Conservation (phyloP, 2,113 vertebrate genomes). For the Sylvicapra grimmia region DNA sequence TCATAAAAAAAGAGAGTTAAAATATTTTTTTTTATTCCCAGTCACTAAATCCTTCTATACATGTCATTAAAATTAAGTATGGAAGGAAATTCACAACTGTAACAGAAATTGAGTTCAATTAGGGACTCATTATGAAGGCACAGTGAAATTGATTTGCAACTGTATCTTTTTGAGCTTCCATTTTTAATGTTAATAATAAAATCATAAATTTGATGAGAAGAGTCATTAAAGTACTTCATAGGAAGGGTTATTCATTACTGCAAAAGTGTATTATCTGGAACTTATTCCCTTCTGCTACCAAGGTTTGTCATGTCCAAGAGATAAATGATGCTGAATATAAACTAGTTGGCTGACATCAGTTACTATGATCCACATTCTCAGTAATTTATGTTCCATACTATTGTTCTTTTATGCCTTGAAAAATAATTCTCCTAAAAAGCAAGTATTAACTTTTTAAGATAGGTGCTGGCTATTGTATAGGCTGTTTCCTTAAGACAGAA, state of each 20-base stretch:
- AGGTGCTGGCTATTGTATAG: neutral
- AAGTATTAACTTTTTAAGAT: neutral
- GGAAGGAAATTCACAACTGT: constrained; percentile 73
- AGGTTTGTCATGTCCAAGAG: constrained; percentile 78
- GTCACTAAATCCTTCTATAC: constrained; percentile 70
- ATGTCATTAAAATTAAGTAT: constrained; percentile 76
- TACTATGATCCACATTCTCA: constrained; percentile 65
- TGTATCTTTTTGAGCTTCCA: constrained; percentile 72
- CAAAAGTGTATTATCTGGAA: constrained; percentile 77
- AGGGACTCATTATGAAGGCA: constrained; percentile 76
- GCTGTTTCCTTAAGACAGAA: neutral
- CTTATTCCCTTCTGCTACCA: constrained; percentile 74
- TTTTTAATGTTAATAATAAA: constrained; percentile 81
- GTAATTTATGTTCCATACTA: constrained; percentile 57
- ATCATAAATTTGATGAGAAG: constrained; percentile 79
- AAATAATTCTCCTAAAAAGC: neutral
- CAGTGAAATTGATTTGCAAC: constrained; percentile 82
- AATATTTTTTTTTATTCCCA: constrained; percentile 70
- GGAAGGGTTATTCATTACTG: constrained; percentile 77
- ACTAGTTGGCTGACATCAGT: constrained; percentile 67
- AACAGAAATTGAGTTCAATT: constrained; percentile 82
- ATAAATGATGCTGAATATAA: constrained; percentile 75
- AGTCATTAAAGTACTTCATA: constrained; percentile 78
- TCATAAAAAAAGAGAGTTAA: constrained; percentile 70
- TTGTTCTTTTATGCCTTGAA: constrained; percentile 29